phyloP scores from a whole-genome alignment of 2,113 vertebrate genomes.

The Takifugu bimaculatus region DNA sequence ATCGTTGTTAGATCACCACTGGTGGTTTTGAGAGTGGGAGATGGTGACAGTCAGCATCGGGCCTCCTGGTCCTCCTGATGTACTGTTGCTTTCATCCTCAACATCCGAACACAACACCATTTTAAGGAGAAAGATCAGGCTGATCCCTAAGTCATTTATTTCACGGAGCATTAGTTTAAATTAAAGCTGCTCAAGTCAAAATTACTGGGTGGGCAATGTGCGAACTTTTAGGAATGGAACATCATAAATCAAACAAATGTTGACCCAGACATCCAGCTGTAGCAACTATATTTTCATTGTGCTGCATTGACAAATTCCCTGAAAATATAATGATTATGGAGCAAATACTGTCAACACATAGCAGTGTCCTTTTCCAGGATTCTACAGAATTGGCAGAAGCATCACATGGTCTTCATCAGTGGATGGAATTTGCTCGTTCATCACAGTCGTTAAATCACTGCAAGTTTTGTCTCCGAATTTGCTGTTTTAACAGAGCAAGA shows the following conservation, averaged over 20 bases:
- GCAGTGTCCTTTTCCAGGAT: not conserved
- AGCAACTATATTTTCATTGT: no score
- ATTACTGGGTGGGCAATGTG: no score
- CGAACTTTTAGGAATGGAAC: no score
- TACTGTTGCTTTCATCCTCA: constrained; percentile 36
- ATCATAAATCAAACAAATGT: no score
- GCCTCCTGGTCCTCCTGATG: constrained; percentile 35
- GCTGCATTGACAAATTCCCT: no score
- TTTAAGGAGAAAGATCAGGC: constrained; percentile 1
- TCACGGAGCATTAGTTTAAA: not conserved
- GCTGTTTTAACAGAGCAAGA: no score
- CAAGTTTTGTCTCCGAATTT: no score
- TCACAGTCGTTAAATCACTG: not conserved
- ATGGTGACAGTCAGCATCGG: constrained; percentile 39
- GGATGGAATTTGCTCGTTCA: not conserved
- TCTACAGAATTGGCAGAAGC: not conserved
- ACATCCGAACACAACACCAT: constrained; percentile 20
- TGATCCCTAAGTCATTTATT: not conserved
- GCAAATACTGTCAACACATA: no score
- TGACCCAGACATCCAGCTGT: no score
- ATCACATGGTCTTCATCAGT: not conserved
- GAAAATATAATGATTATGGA: no score
- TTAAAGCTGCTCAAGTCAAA: not conserved
- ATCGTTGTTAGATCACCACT: constrained; percentile 37
- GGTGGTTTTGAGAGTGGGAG: constrained; percentile 28